Evolutionary conservation across 2,797 vertebrate genomes (phyloP).

Genomic region (Hapalemur alaotrensis): DNA sequence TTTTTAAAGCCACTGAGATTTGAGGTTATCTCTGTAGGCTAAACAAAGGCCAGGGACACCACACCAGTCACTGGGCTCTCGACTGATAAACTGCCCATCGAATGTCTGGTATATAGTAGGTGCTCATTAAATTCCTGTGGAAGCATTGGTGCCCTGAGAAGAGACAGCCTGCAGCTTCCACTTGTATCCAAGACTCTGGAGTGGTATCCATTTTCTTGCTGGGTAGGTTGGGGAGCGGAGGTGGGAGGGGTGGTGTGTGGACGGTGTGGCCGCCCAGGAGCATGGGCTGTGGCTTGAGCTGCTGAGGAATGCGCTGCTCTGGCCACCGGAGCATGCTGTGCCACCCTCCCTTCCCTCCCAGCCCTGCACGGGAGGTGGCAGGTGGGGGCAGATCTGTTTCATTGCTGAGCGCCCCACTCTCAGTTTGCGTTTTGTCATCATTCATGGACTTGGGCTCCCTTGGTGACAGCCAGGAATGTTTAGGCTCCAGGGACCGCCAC

Average conservation of each 20-base stretch:
- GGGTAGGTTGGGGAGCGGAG: accelerated
- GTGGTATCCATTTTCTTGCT: neutral
- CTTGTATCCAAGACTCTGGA: neutral
- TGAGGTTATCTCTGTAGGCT: neutral
- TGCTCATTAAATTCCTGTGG: neutral
- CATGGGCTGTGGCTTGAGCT: accelerated
- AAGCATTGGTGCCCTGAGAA: neutral
- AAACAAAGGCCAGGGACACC: neutral
- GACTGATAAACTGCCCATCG: neutral
- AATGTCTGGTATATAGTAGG: neutral
- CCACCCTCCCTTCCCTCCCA: neutral
- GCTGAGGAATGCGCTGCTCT: accelerated
- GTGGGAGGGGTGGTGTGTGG: neutral
- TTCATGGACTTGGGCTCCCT: neutral
- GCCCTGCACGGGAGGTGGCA: neutral
- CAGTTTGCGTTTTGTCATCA: neutral
- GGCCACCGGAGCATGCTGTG: neutral
- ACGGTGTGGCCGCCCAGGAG: accelerated
- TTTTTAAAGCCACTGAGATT: neutral
- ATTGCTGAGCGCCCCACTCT: neutral
- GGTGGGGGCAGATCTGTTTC: neutral
- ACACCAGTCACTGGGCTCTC: neutral
- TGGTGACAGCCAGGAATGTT: neutral
- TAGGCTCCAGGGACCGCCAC: neutral
- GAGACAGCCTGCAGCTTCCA: neutral